Evolutionary conservation across 2,888 invertebrate species (phyloP), one percentile per base, ranked within the genome.

Genomic region (Lymantria dispar): DNA sequence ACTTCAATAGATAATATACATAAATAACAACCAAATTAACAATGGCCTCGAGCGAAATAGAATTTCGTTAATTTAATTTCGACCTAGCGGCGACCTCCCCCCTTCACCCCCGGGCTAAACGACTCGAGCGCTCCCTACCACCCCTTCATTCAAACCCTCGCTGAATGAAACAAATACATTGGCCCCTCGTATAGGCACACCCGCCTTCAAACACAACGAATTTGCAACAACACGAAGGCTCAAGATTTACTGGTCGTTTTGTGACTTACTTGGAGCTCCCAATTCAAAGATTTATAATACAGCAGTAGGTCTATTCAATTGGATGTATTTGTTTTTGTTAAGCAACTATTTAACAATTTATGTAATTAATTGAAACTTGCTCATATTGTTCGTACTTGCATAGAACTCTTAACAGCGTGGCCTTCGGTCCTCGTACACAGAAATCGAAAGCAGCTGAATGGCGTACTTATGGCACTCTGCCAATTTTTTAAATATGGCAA

Each of bases 61-160:
- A 76, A 72, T 74, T 73, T 74, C 73, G 74, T 78, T 79, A 78
- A 77, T 79, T 79, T 77, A 76, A 78, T 80, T 76, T 66, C 48
- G 45, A 14, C 43, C 47, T 64, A 59, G 43, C 48, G 39, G 41
- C 50, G 52, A 58, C 69, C 70, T 68, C 68, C 76, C 74, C 76
- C 33, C 33, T 10, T 33, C 33, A 1, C 2, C 33, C 22, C 22
- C 22, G 3, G 22, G 22, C 22, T 22, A 22, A 22, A 22, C 22
- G 22, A 22, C 22, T 22, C 44, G 33, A 48, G 37, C 49, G 51
- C 51, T 43, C 52, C 36, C 10, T 33, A 33, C 8, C 50, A 22
- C 37, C 47, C 40, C 50, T 45, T 53, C 46, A 53, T 46, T 53
- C 46, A 48, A 22, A 37, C 52, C 15, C 48, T 9, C 54, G 46